These are phyloP conservation scores for Drosophila pandora DNA, from an alignment of 1,140 invertebrate species.

Conservation along the genomic window DNA sequence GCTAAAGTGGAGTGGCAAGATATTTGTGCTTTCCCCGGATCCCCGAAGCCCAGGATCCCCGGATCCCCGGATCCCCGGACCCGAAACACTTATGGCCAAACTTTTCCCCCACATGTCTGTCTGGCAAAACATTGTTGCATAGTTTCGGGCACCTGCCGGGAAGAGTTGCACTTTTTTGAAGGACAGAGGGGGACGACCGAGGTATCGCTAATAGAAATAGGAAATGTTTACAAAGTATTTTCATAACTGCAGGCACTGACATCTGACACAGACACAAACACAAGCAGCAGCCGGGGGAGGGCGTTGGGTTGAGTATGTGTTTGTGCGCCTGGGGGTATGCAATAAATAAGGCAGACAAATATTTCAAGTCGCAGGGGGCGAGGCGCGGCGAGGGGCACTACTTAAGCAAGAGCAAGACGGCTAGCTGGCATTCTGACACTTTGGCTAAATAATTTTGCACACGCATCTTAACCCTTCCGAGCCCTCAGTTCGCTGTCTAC, in stretches of 20 bases:
- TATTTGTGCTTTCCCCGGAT: slow-evolving; percentile 66
- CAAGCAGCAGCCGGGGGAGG: background rate
- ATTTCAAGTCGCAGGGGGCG: slow-evolving; percentile 39
- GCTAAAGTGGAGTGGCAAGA: slow-evolving; percentile 56
- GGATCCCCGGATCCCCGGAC: background rate
- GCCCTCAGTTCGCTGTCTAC: slow-evolving; percentile 25
- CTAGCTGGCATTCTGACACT: slow-evolving; percentile 75
- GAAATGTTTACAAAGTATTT: slow-evolving; percentile 83
- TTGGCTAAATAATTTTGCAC: slow-evolving; percentile 78
- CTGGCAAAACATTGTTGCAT: slow-evolving; percentile 79
- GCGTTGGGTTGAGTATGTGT: slow-evolving; percentile 6
- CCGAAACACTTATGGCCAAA: slow-evolving; percentile 74
- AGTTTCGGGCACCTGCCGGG: slow-evolving; percentile 58
- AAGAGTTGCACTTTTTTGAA: slow-evolving; percentile 52
- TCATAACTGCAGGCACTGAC: slow-evolving; percentile 81
- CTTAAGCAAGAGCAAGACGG: slow-evolving; percentile 31
- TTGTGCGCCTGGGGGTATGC: slow-evolving; percentile 35
- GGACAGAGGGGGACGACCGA: slow-evolving; percentile 20
- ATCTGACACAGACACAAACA: slow-evolving; percentile 67
- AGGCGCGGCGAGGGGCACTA: slow-evolving; percentile 9
- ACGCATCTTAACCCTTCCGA: slow-evolving; percentile 71
- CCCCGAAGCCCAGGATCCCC: slow-evolving; percentile 22
- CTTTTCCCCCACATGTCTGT: slow-evolving; percentile 57
- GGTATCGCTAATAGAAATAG: slow-evolving; percentile 77
- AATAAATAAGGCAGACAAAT: slow-evolving; percentile 74